Evolutionary conservation across 1,140 invertebrate genomes (phyloP), one percentile per base, ranked within the genome.

Genomic region (Caenorhabditis brenneri): DNA sequence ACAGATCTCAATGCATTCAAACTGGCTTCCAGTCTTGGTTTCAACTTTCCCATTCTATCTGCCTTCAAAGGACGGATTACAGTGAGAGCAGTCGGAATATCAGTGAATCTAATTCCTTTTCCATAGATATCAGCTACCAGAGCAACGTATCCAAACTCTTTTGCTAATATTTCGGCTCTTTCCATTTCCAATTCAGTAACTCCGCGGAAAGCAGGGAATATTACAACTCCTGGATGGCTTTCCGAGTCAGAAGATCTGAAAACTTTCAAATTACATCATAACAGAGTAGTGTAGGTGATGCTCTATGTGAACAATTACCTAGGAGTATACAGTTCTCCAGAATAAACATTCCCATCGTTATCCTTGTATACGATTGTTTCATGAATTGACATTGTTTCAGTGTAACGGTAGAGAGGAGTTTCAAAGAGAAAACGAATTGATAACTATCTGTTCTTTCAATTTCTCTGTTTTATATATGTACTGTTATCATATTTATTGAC

Each of bases 121-220:
- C 88, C 88, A 51, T 88, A 89, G 27, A 89, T 58, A 84, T 89
- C 89, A 24, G 79, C 81, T 33, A 86, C 88, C 58, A 89, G 89
- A 9, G 83, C 87, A 15, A 90, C 81, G 79, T 82, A 89, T 22
- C 88, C 88, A 42, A 87, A 49, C 83, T 87, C 84, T 78, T 88
- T 55, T 16, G 86, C 87, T 29, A 87, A 55, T 33, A 84, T n/a
- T 9, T 83, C 79, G 12, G 86, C 86, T 22, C 53, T 85, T 80
- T 69, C 84, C 39, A 60, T 83, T 79, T 88, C 87, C 33, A 88
- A 82, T 46, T 85, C 29, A 39, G 55, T 33, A 7, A 69, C 33
- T 58, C 87, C 86, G 22, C 27, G 36, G 29, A 88, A 88, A 29
- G 87, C 87, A 39, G 83, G 86, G 24, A 80, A 83, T 24, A 88